A percentile compares a stretch with the other conserved stretches of the same genome.
Evolutionary conservation across 1,140 invertebrate species (phyloP).

Genomic region (Batillaria attramentaria): DNA sequence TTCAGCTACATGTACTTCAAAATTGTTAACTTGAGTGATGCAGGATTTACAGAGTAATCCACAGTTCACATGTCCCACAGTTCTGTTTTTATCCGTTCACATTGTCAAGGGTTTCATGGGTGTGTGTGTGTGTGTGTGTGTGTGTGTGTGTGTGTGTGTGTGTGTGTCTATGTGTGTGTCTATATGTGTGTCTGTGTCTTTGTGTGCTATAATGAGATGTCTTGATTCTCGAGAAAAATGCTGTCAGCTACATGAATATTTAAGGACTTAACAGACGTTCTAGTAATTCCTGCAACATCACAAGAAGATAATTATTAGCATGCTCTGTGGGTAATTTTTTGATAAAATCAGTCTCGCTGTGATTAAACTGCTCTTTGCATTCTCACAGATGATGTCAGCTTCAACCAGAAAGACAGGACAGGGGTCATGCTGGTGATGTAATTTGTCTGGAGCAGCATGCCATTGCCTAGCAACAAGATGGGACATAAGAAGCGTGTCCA

Average conservation of each 20-base stretch:
- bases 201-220: background rate
- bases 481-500: conserved; percentile 29
- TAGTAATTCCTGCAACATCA: background rate
- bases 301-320: background rate
- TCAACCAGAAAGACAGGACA: no score
- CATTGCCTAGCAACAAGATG: background rate
- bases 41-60: background rate
- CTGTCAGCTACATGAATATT: background rate
- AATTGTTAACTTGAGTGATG: background rate
- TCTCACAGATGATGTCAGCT: no score
- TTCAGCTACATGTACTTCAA: background rate
- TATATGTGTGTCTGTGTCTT: background rate
- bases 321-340: background rate
- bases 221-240: background rate
- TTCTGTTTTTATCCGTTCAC: background rate
- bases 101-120: background rate
- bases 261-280: background rate
- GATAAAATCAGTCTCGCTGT: background rate
- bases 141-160: conserved; percentile 9
- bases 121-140: conserved; percentile 4
- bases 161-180: background rate
- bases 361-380: no score
- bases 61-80: background rate
- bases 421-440: no score
- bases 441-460: no score